A percentile compares a stretch with the other conserved stretches of the same genome.
Conservation (phyloP, 2,888 invertebrate species). For the Watsonalla cultraria region DNA sequence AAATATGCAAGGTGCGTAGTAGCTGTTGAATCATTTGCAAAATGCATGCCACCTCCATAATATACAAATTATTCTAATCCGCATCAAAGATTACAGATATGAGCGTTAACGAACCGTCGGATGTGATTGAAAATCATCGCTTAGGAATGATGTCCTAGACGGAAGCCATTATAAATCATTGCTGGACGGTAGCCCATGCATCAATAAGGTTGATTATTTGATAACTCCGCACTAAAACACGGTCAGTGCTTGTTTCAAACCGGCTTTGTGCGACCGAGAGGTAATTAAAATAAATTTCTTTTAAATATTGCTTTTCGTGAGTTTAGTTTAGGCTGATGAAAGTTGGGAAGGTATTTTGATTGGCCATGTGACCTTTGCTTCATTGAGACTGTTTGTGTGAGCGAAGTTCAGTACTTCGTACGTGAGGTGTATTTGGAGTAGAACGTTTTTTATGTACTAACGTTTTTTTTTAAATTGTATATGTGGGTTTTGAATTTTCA, state of each 20-base stretch:
- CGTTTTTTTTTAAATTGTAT: too few relatives aligned
- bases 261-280: constrained; percentile 21
- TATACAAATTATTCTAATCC: constrained; percentile 12
- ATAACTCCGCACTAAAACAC: constrained; percentile 62
- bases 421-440: too few relatives aligned
- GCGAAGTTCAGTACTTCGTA: background rate
- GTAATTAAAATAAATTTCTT: constrained; percentile 60
- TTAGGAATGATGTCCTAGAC: constrained; percentile 74
- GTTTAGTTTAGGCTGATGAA: constrained; percentile 27
- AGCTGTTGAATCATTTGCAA: too few relatives aligned
- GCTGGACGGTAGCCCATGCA: constrained; percentile 70
- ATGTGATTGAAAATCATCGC: constrained; percentile 77
- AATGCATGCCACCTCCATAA: constrained; percentile 42
- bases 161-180: constrained; percentile 76
- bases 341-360: constrained; percentile 56
- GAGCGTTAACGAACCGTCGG: constrained; percentile 73
- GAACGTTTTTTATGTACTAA: too few relatives aligned
- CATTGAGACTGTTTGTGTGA: background rate
- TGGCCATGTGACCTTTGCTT: constrained; percentile 43
- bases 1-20: too few relatives aligned
- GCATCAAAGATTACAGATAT: constrained; percentile 52
- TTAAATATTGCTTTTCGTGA: constrained; percentile 47
- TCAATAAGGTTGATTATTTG: constrained; percentile 75
- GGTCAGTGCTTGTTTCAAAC: constrained; percentile 43
- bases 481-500: too few relatives aligned